These are phyloP conservation scores for Ophthalmolycus amberensis DNA, from an alignment of 2,113 vertebrate species.

Conservation along the genomic window DNA sequence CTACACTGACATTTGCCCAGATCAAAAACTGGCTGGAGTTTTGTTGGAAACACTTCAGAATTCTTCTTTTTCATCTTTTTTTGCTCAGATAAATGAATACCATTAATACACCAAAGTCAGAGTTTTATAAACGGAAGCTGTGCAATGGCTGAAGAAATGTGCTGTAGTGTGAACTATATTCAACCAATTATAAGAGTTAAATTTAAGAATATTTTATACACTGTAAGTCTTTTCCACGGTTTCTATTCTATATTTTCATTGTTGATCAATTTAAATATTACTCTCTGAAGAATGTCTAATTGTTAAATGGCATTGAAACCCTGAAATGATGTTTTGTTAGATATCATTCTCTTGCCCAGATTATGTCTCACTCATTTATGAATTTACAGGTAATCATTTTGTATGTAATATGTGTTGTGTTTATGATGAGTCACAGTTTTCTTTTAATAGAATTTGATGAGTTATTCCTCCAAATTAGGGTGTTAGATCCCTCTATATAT, in stretches of 20 bases:
- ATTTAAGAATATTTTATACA: neutral
- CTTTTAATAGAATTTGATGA: neutral
- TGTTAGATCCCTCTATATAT: neutral
- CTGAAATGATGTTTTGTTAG: neutral
- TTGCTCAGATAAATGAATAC: neutral
- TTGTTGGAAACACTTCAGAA: neutral
- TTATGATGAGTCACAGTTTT: neutral
- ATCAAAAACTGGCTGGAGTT: neutral
- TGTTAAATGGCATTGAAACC: neutral
- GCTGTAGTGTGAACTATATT: neutral
- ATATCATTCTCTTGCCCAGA: neutral
- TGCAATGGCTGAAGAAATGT: constrained; percentile 1
- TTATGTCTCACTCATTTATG: neutral
- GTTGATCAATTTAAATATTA: neutral
- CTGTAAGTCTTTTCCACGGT: neutral
- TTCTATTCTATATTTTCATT: neutral
- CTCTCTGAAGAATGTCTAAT: neutral
- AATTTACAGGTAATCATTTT: constrained; percentile 25
- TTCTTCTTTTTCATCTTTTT: no score
- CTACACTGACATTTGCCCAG: neutral
- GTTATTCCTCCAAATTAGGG: neutral
- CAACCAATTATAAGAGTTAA: neutral
- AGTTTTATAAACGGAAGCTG: neutral
- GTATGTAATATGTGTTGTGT: neutral
- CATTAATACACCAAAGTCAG: neutral